These are phyloP conservation scores for Gobionotothen gibberifrons DNA, from an alignment of 2,797 vertebrate species.

Conservation along the genomic window DNA sequence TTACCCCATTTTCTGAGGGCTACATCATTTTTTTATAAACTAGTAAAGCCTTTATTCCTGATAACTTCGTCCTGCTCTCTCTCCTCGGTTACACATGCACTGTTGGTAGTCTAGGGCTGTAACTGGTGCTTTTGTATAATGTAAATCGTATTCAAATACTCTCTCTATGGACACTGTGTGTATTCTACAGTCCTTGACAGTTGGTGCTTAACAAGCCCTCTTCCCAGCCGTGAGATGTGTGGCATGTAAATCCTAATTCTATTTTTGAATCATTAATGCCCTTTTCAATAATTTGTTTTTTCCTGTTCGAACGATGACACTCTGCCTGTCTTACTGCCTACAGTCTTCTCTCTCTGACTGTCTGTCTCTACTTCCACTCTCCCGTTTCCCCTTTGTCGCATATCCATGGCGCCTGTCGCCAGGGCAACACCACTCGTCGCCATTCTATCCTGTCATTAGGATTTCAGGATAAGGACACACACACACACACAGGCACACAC, in stretches of 20 bases:
- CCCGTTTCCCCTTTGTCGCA: constrained; percentile 72
- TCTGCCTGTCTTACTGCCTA: constrained; percentile 4
- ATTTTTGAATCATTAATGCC: neutral
- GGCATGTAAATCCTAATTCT: constrained; percentile 1
- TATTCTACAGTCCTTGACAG: constrained; percentile 7
- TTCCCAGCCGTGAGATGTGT: neutral
- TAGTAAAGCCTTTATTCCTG: neutral
- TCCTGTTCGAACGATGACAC: constrained; percentile 11
- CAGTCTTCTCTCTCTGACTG: constrained; percentile 13
- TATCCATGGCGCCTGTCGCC: constrained; percentile 83
- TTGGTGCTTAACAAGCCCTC: neutral
- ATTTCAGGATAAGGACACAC: constrained; percentile 71
- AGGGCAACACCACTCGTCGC: constrained; percentile 78
- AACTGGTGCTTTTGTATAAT: constrained; percentile 31
- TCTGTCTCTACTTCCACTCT: constrained; percentile 62
- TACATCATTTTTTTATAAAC: neutral
- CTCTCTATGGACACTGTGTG: neutral
- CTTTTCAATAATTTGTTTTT: constrained; percentile 2
- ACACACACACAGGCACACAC: constrained; percentile 31
- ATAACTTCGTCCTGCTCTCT: neutral
- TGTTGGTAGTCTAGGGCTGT: constrained; percentile 2
- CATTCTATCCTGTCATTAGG: constrained; percentile 86
- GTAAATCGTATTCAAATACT: constrained; percentile 79
- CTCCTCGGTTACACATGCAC: constrained; percentile 27
- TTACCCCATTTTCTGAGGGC: constrained; percentile 1